phyloP scores from a whole-genome alignment of 2,113 vertebrate genomes.

The Coptodon bakossiorum region DNA sequence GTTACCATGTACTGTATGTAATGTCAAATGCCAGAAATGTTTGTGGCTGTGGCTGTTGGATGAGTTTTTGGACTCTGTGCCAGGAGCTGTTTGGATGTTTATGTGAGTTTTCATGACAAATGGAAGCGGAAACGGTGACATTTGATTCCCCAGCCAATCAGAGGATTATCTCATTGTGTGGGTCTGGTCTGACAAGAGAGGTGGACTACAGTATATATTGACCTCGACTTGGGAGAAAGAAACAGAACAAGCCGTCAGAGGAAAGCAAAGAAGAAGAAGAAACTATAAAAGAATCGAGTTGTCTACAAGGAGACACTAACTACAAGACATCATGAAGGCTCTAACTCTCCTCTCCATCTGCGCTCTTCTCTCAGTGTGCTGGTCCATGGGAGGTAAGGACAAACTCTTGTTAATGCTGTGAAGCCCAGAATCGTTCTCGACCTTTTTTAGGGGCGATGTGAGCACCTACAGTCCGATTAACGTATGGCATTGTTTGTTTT shows the following conservation, averaged over 20 bases:
- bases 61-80: constrained; percentile 22
- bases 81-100: constrained; percentile 58
- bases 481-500: neutral
- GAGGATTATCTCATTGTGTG: constrained; percentile 1
- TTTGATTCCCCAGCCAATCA: constrained; percentile 69
- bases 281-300: neutral
- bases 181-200: constrained; percentile 33
- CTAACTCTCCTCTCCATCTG: constrained; percentile 64
- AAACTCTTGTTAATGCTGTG: neutral
- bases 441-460: neutral
- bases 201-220: constrained; percentile 65
- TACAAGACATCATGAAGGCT: constrained; percentile 68
- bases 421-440: neutral
- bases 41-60: constrained; percentile 27
- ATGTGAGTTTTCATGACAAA: constrained; percentile 39
- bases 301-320: neutral
- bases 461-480: neutral
- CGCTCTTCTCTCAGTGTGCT: constrained; percentile 65
- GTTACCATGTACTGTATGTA: neutral
- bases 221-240: constrained; percentile 2
- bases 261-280: neutral
- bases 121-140: constrained; percentile 58
- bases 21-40: constrained; percentile 13
- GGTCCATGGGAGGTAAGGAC: constrained; percentile 66
- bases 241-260: constrained; percentile 13